Conservation (phyloP, 2,888 invertebrate species). For the Biston betularia region DNA sequence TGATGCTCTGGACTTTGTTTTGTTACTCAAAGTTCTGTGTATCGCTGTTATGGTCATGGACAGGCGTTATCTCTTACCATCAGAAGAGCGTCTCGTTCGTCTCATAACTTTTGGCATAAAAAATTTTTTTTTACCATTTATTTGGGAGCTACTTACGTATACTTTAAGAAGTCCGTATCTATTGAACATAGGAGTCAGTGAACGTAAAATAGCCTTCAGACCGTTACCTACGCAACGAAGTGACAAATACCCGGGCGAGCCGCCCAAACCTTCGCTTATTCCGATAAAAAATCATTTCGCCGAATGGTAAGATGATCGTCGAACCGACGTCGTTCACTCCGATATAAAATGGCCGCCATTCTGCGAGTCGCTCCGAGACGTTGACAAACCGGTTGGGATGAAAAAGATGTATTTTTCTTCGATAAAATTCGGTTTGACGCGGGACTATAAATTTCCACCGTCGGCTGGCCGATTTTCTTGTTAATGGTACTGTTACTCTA, state of each 20-base stretch:
- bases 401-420: constrained; percentile 80
- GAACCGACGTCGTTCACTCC: constrained; percentile 59
- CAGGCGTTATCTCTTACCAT: no score
- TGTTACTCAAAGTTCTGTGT: no score
- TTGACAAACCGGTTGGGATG: constrained; percentile 78
- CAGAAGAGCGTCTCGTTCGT: no score
- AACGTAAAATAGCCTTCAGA: constrained; percentile 1
- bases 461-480: constrained; percentile 53
- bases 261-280: constrained; percentile 34
- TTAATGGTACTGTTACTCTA: constrained; percentile 36
- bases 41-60: no score
- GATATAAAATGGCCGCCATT: constrained; percentile 76
- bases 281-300: constrained; percentile 57
- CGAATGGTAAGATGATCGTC: constrained; percentile 48
- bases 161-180: not conserved
- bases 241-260: constrained; percentile 39
- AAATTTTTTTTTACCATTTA: no score
- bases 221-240: constrained; percentile 23
- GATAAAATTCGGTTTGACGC: constrained; percentile 74
- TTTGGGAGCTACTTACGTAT: no score
- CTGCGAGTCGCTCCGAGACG: constrained; percentile 72
- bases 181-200: constrained; percentile 1
- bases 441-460: constrained; percentile 54
- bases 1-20: no score
- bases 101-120: no score